Evolutionary conservation across 2,113 vertebrate species (phyloP).

Genomic region (Paralichthys olivaceus): DNA sequence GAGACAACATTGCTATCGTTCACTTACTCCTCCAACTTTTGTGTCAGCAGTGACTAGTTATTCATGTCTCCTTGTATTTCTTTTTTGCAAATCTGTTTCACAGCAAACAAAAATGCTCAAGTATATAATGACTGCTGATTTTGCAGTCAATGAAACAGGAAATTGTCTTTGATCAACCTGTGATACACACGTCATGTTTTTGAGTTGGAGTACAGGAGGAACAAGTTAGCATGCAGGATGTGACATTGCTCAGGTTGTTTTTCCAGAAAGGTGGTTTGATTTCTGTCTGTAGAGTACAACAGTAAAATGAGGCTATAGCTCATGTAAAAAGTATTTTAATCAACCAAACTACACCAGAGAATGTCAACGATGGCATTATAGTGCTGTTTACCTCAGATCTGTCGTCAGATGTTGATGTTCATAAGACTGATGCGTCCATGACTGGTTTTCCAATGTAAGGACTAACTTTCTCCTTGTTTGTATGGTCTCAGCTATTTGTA

Average conservation of each 20-base stretch:
- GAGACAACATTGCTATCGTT: not conserved
- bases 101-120: not conserved
- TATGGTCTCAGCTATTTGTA: not conserved
- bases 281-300: not conserved
- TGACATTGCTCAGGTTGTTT: not conserved
- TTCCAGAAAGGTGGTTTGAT: not conserved
- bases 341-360: not conserved
- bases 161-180: conserved; percentile 19
- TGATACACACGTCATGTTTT: conserved; percentile 9
- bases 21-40: not conserved
- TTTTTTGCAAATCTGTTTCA: not conserved
- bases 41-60: conserved; percentile 27
- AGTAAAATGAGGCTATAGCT: conserved; percentile 1
- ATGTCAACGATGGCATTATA: not conserved
- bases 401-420: not conserved
- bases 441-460: not conserved
- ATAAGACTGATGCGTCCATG: not conserved
- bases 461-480: not conserved
- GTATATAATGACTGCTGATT: conserved; percentile 18
- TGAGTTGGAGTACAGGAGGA: not conserved
- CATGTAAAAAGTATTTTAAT: not conserved
- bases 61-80: conserved; percentile 4
- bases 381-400: not conserved
- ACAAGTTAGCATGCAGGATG: not conserved
- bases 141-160: conserved; percentile 16